These are phyloP conservation scores for Sminthopsis crassicaudata DNA, from an alignment of 2,113 vertebrate genomes.

Conservation along the genomic window DNA sequence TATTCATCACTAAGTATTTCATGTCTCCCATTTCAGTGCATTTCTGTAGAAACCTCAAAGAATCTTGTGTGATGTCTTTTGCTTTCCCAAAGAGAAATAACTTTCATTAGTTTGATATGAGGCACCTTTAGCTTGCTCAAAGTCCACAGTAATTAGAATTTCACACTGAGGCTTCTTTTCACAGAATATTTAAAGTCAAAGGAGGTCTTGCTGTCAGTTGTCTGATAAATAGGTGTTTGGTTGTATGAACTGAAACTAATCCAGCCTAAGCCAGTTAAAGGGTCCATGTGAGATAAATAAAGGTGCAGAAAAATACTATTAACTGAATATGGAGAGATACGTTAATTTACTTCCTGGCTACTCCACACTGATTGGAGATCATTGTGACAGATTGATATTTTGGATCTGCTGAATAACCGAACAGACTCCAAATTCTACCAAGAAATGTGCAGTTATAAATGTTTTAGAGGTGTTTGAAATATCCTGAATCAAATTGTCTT, in stretches of 20 bases:
- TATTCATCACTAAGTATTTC: constrained; percentile 40
- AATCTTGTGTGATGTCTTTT: constrained; percentile 42
- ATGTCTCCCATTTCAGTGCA: constrained; percentile 61
- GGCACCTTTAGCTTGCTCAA: constrained; percentile 18
- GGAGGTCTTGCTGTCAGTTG: constrained; percentile 14
- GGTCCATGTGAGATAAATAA: constrained; percentile 43
- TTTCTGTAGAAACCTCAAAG: constrained; percentile 59
- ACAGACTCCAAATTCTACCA: not conserved
- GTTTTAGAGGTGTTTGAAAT: not conserved
- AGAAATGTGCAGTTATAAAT: not conserved
- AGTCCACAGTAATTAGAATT: constrained; percentile 72
- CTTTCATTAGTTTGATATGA: constrained; percentile 66
- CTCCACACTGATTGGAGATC: not conserved
- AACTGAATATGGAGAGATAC: constrained; percentile 1
- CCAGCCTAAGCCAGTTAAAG: constrained; percentile 2
- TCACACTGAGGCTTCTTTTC: constrained; percentile 46
- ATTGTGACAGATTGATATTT: not conserved
- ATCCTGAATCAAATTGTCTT: constrained; percentile 34
- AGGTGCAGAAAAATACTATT: constrained; percentile 21
- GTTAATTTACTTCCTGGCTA: constrained; percentile 49
- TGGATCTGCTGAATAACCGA: constrained; percentile 22
- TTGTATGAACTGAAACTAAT: constrained; percentile 38
- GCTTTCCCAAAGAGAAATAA: constrained; percentile 75
- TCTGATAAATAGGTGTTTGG: constrained; percentile 64
- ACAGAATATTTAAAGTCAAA: constrained; percentile 39